These are phyloP conservation scores for Hemaris fuciformis DNA, from an alignment of 2,888 invertebrate genomes.

Conservation along the genomic window DNA sequence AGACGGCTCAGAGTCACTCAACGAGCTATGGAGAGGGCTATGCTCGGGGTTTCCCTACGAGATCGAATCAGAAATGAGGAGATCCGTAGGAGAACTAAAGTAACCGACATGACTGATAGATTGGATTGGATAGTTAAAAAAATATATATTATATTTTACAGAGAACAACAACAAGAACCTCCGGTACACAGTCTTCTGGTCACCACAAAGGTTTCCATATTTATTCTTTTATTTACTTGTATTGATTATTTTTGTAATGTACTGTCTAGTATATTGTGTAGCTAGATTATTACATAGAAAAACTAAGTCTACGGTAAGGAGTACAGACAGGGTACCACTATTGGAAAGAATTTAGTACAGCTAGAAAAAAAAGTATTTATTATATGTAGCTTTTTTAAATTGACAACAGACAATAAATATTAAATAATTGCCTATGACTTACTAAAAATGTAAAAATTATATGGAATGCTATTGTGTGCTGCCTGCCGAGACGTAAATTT, in stretches of 20 bases:
- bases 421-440: too few relatives aligned
- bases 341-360: conserved; percentile 34
- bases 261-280: conserved; percentile 36
- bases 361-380: neutral
- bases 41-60: too few relatives aligned
- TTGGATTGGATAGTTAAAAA: neutral
- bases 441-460: neutral
- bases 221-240: conserved; percentile 79
- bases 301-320: conserved; percentile 19
- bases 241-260: conserved; percentile 31
- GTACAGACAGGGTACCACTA: conserved; percentile 40
- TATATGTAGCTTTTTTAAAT: neutral
- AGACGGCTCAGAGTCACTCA: too few relatives aligned
- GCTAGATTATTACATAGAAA: conserved; percentile 32
- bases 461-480: neutral
- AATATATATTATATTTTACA: conserved; percentile 63
- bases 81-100: too few relatives aligned
- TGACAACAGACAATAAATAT: too few relatives aligned
- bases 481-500: too few relatives aligned
- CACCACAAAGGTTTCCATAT: conserved; percentile 86
- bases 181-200: conserved; percentile 89
- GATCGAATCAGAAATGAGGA: too few relatives aligned
- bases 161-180: conserved; percentile 80
- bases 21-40: too few relatives aligned
- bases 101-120: too few relatives aligned